phyloP scores from a whole-genome alignment of 2,113 vertebrate species.

The Bos taurus region ARS-UCD2.0 NC_037331.1:60360501-60361000 shows the following conservation, averaged over 20 bases:
- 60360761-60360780: background rate
- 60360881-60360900: background rate
- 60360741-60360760: background rate
- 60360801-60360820: background rate
- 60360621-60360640: background rate
- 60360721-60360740: background rate
- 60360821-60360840: background rate
- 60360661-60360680: background rate
- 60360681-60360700: background rate
- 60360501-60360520: too few relatives aligned
- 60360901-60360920: background rate
- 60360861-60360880: background rate
- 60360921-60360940: background rate
- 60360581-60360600: background rate
- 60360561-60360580: background rate
- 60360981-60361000: background rate
- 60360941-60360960: background rate
- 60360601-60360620: background rate
- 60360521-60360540: background rate
- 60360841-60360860: background rate
- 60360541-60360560: background rate
- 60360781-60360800: background rate
- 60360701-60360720: background rate
- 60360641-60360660: background rate
- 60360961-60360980: background rate